These are phyloP conservation scores for Ascidia mentula DNA, from an alignment of 23 tunicate species.

Conservation along the genomic window DNA sequence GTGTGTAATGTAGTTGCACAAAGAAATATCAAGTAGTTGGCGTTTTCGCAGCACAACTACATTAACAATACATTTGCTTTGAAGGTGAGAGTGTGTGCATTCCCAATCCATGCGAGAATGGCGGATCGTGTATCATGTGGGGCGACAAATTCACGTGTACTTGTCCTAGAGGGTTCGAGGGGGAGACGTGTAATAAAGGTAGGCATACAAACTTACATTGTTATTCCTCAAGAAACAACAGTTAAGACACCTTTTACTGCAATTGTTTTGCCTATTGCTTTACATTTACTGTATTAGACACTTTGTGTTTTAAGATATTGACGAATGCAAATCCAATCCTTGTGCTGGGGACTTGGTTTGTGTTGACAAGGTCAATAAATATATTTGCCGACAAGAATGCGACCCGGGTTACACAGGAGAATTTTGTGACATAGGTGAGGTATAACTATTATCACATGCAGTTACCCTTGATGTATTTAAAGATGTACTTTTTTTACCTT, in stretches of 20 bases:
- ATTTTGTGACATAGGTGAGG: constrained; percentile 64
- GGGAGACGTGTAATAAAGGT: constrained; percentile 65
- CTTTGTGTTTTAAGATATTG: constrained; percentile 60
- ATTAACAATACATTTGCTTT: neutral
- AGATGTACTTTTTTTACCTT: neutral
- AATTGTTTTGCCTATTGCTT: neutral
- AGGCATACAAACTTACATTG: neutral
- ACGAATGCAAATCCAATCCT: constrained; percentile 93
- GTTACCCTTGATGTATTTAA: too few relatives aligned
- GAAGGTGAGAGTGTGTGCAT: constrained; percentile 73
- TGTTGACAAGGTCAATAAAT: constrained; percentile 77
- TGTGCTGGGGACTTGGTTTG: constrained; percentile 77
- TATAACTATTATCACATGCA: neutral
- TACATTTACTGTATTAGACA: neutral
- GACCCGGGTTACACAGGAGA: constrained; percentile 92
- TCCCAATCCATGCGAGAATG: constrained; percentile 95
- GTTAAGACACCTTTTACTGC: neutral
- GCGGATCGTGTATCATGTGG: constrained; percentile 72
- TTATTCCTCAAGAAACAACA: neutral
- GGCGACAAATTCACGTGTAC: constrained; percentile 67
- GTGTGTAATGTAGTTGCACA: too few relatives aligned
- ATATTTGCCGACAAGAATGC: constrained; percentile 70
- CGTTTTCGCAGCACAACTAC: too few relatives aligned
- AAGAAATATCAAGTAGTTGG: too few relatives aligned
- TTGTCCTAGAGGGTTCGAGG: constrained; percentile 70